These are phyloP conservation scores for Halichoeres trimaculatus DNA, from an alignment of 2,113 vertebrate genomes.

Conservation along the genomic window DNA sequence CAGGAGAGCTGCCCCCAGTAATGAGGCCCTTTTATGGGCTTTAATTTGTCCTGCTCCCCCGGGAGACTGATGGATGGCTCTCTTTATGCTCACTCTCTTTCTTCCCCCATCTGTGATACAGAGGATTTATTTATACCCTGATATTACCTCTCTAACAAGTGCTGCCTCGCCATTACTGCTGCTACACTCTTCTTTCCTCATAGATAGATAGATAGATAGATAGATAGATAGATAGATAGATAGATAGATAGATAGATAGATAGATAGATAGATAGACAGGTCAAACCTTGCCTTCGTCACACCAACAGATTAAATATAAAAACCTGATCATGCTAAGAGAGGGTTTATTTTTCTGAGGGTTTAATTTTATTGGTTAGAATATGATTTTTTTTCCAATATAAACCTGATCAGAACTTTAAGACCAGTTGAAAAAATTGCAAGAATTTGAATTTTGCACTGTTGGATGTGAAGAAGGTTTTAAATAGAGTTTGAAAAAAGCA, in stretches of 20 bases:
- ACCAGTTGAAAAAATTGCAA: no score
- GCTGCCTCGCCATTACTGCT: constrained; percentile 72
- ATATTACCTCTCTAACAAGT: constrained; percentile 84
- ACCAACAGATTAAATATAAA: no score
- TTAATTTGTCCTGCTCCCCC: constrained; percentile 75
- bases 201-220: constrained; percentile 16
- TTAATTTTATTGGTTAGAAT: no score
- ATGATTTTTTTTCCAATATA: no score
- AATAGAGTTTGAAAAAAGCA: no score
- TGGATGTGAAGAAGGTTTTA: no score
- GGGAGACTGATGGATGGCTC: constrained; percentile 77
- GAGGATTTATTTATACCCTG: constrained; percentile 83
- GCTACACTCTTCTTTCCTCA: constrained; percentile 34
- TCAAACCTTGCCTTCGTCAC: no score
- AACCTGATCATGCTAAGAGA: no score
- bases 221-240: constrained; percentile 34
- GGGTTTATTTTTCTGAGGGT: no score
- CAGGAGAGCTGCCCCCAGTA: constrained; percentile 79
- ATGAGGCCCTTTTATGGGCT: constrained; percentile 80
- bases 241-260: constrained; percentile 44
- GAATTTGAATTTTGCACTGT: no score
- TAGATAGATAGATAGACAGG: no score
- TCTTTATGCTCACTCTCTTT: constrained; percentile 76
- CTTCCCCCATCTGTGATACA: constrained; percentile 79
- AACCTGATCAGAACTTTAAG: no score